Evolutionary conservation across 2,797 vertebrate species (phyloP).

Genomic region (Erpetoichthys calabaricus): DNA sequence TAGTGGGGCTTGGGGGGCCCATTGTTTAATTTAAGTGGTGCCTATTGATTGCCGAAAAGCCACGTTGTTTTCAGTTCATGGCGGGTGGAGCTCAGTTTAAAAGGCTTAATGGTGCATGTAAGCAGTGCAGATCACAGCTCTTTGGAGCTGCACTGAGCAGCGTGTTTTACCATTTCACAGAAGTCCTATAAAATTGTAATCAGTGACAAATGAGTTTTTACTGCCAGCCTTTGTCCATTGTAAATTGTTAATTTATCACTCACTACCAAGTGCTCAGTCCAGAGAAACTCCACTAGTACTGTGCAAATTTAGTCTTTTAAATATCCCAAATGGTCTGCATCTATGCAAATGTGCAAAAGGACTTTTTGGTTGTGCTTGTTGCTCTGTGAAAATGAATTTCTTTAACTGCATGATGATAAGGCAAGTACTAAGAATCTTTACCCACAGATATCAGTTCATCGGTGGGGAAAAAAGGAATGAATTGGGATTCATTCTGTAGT

Average conservation of each 20-base stretch:
- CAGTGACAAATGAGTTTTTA: conserved; percentile 31
- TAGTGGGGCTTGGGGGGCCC: conserved; percentile 47
- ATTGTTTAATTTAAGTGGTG: conserved; percentile 56
- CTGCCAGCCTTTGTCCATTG: conserved; percentile 27
- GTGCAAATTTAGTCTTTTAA: too few species aligned
- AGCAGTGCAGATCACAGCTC: conserved; percentile 41
- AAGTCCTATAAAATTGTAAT: conserved; percentile 42
- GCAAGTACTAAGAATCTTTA: conserved; percentile 50
- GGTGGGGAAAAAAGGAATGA: conserved; percentile 42
- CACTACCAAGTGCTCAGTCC: too few species aligned
- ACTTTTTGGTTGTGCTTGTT: conserved; percentile 30
- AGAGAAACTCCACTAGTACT: too few species aligned
- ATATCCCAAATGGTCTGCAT: background rate
- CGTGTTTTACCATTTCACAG: conserved; percentile 38
- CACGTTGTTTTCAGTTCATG: conserved; percentile 51
- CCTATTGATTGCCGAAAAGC: conserved; percentile 52
- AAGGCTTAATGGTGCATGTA: conserved; percentile 59
- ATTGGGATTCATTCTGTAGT: conserved; percentile 53
- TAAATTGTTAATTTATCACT: conserved; percentile 9
- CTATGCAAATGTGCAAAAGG: conserved; percentile 26
- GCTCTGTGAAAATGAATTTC: conserved; percentile 35
- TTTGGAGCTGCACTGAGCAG: conserved; percentile 31
- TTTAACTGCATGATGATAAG: conserved; percentile 60
- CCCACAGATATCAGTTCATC: conserved; percentile 45
- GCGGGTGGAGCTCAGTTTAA: conserved; percentile 50